These are phyloP conservation scores for Centrocercus urophasianus DNA, from an alignment of 2,113 vertebrate species.

Conservation along the genomic window DNA sequence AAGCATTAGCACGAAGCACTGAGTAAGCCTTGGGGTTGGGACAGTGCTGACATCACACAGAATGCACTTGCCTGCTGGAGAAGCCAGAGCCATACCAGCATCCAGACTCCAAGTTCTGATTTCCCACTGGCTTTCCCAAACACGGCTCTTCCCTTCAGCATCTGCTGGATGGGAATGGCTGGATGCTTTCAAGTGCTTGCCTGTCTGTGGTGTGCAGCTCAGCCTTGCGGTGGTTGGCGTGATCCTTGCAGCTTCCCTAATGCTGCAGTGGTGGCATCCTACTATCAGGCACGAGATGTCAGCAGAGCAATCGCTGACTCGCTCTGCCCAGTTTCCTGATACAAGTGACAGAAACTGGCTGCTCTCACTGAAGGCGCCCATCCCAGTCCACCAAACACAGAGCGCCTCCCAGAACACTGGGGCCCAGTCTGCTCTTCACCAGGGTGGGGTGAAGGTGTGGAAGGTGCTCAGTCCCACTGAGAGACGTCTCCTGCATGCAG, in stretches of 20 bases:
- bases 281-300: fast-evolving
- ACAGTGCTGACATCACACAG: neutral
- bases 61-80: neutral
- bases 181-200: neutral
- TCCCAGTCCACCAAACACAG: neutral
- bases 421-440: neutral
- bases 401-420: neutral
- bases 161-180: neutral
- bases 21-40: neutral
- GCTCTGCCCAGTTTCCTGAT: neutral
- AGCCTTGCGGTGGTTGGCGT: neutral
- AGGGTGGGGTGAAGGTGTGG: neutral
- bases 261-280: neutral
- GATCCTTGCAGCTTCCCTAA: neutral
- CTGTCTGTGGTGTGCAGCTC: neutral
- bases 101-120: neutral
- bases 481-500: too few species aligned
- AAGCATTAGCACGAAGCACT: neutral
- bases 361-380: neutral
- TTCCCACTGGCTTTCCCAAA: neutral
- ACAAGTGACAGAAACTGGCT: neutral
- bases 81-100: neutral
- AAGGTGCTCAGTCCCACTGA: neutral
- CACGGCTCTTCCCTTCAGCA: neutral
- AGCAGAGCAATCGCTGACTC: neutral